Conservation (phyloP, 2,888 invertebrate species). For the Sphinx pinastri region DNA sequence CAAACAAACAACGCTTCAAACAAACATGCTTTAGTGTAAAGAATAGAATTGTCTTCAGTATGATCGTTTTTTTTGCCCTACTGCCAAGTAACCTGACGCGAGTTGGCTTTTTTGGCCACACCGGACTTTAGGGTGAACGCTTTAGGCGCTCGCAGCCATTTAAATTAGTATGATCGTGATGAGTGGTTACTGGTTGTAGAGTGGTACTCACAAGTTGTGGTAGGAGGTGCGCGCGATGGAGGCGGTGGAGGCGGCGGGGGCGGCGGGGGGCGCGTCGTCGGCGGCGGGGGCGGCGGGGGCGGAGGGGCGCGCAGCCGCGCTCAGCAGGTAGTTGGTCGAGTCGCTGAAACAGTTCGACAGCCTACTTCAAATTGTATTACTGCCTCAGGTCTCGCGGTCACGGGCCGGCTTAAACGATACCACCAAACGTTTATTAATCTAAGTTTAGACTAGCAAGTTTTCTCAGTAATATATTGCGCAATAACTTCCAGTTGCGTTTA, state of each 20-base stretch:
- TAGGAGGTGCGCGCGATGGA: constrained; percentile 57
- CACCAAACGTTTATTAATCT: neutral
- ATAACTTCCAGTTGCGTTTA: too few relatives aligned
- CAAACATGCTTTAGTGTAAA: too few relatives aligned
- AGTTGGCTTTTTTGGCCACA: too few relatives aligned
- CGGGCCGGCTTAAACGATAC: neutral
- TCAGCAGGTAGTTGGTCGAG: constrained; percentile 79
- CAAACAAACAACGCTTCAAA: constrained; percentile 24
- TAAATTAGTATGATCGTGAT: too few relatives aligned
- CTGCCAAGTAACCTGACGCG: too few relatives aligned
- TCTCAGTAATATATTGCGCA: too few relatives aligned
- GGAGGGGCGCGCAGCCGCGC: constrained; percentile 72
- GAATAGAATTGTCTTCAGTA: too few relatives aligned
- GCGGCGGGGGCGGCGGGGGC: constrained; percentile 62
- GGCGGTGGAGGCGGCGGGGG: constrained; percentile 51
- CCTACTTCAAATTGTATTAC: constrained; percentile 83
- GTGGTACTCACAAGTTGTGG: constrained; percentile 60
- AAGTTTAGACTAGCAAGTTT: too few relatives aligned
- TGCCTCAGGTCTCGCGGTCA: constrained; percentile 66
- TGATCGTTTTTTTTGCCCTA: too few relatives aligned
- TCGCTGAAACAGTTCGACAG: constrained; percentile 82
- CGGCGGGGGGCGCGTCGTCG: constrained; percentile 55
- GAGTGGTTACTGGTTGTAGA: too few relatives aligned
- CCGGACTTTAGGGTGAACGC: too few relatives aligned
- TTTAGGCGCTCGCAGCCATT: too few relatives aligned